phyloP scores from a whole-genome alignment of 2,888 invertebrate genomes.

The Hypomecis punctinalis region DNA sequence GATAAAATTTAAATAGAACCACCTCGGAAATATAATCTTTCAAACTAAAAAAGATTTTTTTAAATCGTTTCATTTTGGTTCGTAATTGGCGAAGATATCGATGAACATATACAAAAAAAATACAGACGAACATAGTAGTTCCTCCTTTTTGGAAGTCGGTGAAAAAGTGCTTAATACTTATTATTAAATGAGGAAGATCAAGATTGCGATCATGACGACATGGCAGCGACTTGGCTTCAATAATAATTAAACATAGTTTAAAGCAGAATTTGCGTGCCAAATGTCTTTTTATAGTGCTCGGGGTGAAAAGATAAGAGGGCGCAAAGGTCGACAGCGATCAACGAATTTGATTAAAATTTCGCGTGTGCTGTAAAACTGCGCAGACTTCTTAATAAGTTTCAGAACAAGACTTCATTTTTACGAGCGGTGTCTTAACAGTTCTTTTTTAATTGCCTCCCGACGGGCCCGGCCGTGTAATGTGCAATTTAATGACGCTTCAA shows the following conservation, averaged over 20 bases:
- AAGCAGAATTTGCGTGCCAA: constrained; percentile 36
- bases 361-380: constrained; percentile 65
- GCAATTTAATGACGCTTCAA: constrained; percentile 83
- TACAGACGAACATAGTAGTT: no score
- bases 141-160: no score
- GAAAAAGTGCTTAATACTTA: no score
- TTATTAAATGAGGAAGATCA: no score
- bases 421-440: constrained; percentile 78
- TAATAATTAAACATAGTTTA: constrained; percentile 15
- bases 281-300: constrained; percentile 40
- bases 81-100: no score
- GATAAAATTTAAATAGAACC: no score
- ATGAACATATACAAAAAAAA: no score
- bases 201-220: background rate
- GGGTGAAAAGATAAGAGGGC: constrained; percentile 52
- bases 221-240: background rate
- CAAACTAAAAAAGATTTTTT: no score
- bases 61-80: no score
- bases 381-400: constrained; percentile 79
- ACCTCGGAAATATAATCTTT: no score
- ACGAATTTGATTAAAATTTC: constrained; percentile 70
- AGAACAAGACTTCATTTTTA: constrained; percentile 81
- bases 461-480: constrained; percentile 75
- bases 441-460: constrained; percentile 81
- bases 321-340: constrained; percentile 57